Percentiles rank a stretch among this genome's conserved stretches.
phyloP scores from a whole-genome alignment of 2,113 vertebrate species.

The Ageneiosus marmoratus region DNA sequence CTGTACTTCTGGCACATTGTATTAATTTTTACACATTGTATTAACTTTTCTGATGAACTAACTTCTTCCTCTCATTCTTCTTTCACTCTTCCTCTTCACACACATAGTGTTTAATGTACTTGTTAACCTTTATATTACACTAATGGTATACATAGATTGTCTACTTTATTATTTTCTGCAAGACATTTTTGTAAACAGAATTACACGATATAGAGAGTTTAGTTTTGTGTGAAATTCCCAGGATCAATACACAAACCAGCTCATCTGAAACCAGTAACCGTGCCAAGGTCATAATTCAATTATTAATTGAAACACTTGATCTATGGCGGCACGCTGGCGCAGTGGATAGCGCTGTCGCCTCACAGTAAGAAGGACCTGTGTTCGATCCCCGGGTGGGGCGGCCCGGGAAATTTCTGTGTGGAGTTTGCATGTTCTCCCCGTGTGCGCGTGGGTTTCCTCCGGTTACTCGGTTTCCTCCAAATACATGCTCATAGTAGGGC shows the following conservation, averaged over 20 bases:
- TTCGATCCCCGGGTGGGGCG: no score
- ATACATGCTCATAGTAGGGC: no score
- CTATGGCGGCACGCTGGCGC: no score
- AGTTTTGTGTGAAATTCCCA: no score
- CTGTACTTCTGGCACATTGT: not conserved
- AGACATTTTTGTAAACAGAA: not conserved
- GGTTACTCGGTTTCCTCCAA: no score
- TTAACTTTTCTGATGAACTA: not conserved
- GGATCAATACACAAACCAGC: not conserved
- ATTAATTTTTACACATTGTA: not conserved
- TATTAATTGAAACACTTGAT: no score
- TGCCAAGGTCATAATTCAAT: no score
- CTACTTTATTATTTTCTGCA: not conserved
- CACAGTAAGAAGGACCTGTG: no score
- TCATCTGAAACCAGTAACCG: not conserved
- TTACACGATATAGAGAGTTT: not conserved
- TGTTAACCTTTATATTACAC: not conserved
- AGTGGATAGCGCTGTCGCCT: no score
- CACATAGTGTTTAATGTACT: not conserved
- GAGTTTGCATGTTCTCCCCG: no score
- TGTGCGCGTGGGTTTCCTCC: no score
- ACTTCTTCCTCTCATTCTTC: not conserved
- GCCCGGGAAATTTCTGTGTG: no score
- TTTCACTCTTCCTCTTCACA: not conserved
- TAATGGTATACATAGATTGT: not conserved